phyloP scores from a whole-genome alignment of 2,888 invertebrate species.

The Atherix ibis region DNA sequence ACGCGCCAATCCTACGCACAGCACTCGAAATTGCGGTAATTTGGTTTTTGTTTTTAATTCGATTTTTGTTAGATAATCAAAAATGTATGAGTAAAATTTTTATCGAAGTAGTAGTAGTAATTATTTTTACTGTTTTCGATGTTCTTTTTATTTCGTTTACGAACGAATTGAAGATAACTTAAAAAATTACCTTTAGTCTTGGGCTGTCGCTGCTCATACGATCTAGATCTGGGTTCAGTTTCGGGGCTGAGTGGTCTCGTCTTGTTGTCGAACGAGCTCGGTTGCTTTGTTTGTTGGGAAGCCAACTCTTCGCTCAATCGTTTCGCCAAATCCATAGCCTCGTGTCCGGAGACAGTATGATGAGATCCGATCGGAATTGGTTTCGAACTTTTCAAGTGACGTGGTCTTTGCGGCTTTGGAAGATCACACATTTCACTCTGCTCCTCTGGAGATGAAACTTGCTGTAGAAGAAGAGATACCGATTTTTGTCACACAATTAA shows the following conservation, averaged over 20 bases:
- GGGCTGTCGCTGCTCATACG: constrained; percentile 44
- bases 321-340: constrained; percentile 60
- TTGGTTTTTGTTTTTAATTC: too few species aligned
- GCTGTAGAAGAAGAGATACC: not conserved
- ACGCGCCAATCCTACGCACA: too few species aligned
- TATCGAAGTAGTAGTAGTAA: too few species aligned
- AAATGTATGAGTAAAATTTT: too few species aligned
- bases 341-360: constrained; percentile 67
- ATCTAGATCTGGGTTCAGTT: constrained; percentile 46
- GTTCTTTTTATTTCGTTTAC: too few species aligned
- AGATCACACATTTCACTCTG: constrained; percentile 17
- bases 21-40: too few species aligned
- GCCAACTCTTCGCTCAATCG: constrained; percentile 47
- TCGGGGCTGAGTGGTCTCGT: constrained; percentile 36
- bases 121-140: too few species aligned
- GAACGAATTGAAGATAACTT: too few species aligned
- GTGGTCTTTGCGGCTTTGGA: constrained; percentile 22
- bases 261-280: constrained; percentile 22
- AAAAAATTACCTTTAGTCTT: constrained; percentile 24
- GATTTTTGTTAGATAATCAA: too few species aligned
- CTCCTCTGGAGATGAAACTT: constrained; percentile 15
- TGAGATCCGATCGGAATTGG: constrained; percentile 54
- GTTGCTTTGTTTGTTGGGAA: constrained; percentile 22
- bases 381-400: constrained; percentile 44
- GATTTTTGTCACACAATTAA: too few species aligned